Evolutionary conservation across 2,113 vertebrate genomes (phyloP).

Genomic region (Dryoscopus gambensis): DNA sequence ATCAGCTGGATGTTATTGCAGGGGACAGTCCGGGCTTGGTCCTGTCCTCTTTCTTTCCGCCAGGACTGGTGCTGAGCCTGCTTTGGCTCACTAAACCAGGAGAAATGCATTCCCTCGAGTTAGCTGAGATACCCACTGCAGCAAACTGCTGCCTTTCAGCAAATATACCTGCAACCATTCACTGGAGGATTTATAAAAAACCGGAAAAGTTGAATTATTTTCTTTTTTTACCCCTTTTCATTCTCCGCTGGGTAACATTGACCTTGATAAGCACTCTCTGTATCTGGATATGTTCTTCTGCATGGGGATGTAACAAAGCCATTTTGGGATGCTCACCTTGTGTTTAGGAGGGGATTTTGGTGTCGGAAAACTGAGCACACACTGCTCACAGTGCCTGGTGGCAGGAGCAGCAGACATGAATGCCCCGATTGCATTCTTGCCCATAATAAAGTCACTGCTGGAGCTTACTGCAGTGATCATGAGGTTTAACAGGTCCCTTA

Average conservation of each 20-base stretch:
- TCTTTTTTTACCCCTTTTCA: accelerated
- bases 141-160: neutral
- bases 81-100: neutral
- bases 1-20: neutral
- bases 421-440: neutral
- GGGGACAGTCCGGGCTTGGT: neutral
- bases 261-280: neutral
- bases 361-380: accelerated
- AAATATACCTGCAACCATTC: neutral
- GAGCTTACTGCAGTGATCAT: neutral
- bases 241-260: neutral
- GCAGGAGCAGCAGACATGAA: neutral
- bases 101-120: neutral
- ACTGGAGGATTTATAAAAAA: neutral
- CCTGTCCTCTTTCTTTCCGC: neutral
- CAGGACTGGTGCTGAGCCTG: neutral
- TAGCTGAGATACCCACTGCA: neutral
- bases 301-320: neutral
- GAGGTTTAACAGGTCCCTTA: conserved; percentile 27
- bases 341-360: neutral
- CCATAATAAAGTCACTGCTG: neutral
- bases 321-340: neutral
- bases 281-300: neutral
- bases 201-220: neutral
- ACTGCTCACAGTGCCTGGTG: neutral